Evolutionary conservation across 2,888 invertebrate species (phyloP), one percentile per base, ranked within the genome.

Genomic region (Sarcophaga rosellei): DNA sequence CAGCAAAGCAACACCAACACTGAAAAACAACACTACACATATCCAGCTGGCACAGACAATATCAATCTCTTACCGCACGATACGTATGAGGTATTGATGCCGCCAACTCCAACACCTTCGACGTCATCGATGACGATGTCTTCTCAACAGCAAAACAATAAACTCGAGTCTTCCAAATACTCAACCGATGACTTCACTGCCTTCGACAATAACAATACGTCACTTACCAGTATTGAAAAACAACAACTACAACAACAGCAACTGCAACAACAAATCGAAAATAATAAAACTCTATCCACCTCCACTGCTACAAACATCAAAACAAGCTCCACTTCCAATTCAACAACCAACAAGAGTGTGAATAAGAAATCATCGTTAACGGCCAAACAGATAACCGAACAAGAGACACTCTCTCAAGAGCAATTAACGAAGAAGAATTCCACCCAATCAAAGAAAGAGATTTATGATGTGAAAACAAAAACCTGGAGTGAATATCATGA

Each of bases 381-480:
- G 73, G 69, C 81, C 25, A 88, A 81, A 77, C 76, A 84, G 44
- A 63, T 82, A 12, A 62, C 83, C 76, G 90, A 91, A 81, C 53
- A 81, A 59, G 86, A 88, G 81, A 90, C 89, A 76, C 88, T 88
- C 47, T 74, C 87, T 63, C 85, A 88, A 81, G 80, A 87, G 81
- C 90, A 88, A 70, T 89, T 88, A 80, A 88, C 89, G 81, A 89
- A 91, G 25, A 89, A 90, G 81, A 89, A 89, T 12, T 89, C 89
- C 2, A 87, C 90, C 0, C 87, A 89, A 4, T 89, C 92, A 2
- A 92, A 92, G 77, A 92, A 93, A 83, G 93, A 93, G 88, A 89
- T 93, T 47, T 93, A 92, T 88, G 93, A 93, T 85, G 90, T 91
- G 4, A 93, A 93, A 85, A 93, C 93, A 4, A 93, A 93, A 87